Conservation (phyloP, 2,113 vertebrate genomes). For the Heterotilapia buettikoferi region DNA sequence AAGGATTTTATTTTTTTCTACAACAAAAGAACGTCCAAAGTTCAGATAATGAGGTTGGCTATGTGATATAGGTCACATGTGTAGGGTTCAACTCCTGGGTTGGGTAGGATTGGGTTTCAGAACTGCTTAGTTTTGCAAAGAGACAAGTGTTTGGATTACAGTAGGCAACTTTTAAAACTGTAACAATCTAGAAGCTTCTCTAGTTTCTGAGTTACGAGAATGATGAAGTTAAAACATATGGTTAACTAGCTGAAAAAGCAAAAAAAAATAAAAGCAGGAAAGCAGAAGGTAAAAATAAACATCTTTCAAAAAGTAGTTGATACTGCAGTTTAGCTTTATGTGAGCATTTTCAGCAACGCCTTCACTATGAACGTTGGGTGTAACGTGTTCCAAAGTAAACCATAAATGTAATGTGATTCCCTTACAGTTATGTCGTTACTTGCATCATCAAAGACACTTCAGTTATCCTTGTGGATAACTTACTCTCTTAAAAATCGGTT, state of each 20-base stretch:
- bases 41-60: not conserved
- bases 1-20: not conserved
- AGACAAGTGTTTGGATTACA: not conserved
- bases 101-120: not conserved
- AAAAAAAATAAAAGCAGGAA: not conserved
- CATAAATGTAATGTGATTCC: not conserved
- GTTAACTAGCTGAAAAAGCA: not conserved
- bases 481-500: accelerated
- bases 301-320: not conserved
- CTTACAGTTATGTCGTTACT: not conserved
- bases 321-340: not conserved
- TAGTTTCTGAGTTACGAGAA: not conserved
- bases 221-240: not conserved
- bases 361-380: not conserved
- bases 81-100: not conserved
- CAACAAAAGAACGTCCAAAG: not conserved
- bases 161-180: not conserved
- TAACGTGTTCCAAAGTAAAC: not conserved
- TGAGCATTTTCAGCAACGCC: not conserved
- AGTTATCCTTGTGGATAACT: not conserved
- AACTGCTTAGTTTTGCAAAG: not conserved
- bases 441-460: not conserved
- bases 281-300: not conserved
- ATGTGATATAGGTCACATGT: not conserved
- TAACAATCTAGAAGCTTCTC: not conserved